Percentiles rank a stretch among this genome's conserved stretches.
Conservation (phyloP, 2,797 vertebrate genomes). For the Sebastes oblongus region DNA sequence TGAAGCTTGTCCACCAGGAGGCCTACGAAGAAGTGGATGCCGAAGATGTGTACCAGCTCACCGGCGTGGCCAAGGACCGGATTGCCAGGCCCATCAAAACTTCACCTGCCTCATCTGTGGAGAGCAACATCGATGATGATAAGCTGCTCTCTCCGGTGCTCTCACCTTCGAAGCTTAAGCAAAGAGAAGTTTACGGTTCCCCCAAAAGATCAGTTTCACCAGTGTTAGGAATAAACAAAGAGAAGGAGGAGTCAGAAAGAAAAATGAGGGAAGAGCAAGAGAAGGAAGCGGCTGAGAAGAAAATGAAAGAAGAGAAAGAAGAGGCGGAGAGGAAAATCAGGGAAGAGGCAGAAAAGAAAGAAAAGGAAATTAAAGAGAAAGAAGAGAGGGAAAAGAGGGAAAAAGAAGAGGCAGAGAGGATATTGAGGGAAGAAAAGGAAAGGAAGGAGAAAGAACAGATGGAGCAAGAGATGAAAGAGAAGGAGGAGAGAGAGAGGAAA, state of each 20-base stretch:
- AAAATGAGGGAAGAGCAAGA: slow-evolving; percentile 65
- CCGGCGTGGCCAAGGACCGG: slow-evolving; percentile 83
- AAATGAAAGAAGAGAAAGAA: slow-evolving; percentile 47
- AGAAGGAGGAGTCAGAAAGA: slow-evolving; percentile 46
- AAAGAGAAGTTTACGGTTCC: slow-evolving; percentile 75
- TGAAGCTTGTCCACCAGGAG: slow-evolving; percentile 95
- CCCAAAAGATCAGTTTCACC: slow-evolving; percentile 70
- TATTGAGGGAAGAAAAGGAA: slow-evolving; percentile 37
- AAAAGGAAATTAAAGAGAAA: slow-evolving; percentile 39
- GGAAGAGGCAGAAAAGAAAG: slow-evolving; percentile 38
- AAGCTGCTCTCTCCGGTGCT: slow-evolving; percentile 79
- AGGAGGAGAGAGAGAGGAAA: neutral
- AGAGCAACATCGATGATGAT: slow-evolving; percentile 84
- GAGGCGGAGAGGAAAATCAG: slow-evolving; percentile 23
- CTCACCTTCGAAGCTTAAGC: slow-evolving; percentile 78
- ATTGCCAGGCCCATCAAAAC: slow-evolving; percentile 82
- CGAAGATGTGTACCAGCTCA: slow-evolving; percentile 94
- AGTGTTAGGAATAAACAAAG: slow-evolving; percentile 54
- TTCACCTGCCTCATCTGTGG: slow-evolving; percentile 82
- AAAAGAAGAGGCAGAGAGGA: slow-evolving; percentile 13
- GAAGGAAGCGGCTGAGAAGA: slow-evolving; percentile 57
- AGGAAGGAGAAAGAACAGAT: slow-evolving; percentile 12
- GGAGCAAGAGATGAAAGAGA: slow-evolving; percentile 3
- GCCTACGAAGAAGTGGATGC: slow-evolving; percentile 93
- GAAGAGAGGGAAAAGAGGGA: neutral